phyloP scores from a whole-genome alignment of 2,113 vertebrate species.

The Seriola aureovittata region DNA sequence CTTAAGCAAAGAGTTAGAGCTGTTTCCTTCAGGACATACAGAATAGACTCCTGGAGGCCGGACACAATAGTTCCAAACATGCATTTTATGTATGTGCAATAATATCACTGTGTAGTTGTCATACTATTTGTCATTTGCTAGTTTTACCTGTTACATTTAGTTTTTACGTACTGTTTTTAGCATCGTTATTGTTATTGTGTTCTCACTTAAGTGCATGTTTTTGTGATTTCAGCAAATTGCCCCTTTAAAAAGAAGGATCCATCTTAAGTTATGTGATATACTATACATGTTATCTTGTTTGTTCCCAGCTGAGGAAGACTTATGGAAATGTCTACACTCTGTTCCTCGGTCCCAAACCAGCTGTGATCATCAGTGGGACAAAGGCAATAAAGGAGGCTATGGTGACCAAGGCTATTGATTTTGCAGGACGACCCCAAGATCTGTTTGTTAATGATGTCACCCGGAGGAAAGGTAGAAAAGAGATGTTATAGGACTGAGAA shows the following conservation, averaged over 20 bases:
- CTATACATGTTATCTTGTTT: background rate
- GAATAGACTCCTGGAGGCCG: too few species aligned
- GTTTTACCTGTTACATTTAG: too few species aligned
- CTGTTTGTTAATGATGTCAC: slow-evolving; percentile 56
- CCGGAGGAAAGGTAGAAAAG: slow-evolving; percentile 58
- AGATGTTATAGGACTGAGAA: background rate
- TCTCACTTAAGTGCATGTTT: too few species aligned
- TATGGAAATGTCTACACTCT: slow-evolving; percentile 82
- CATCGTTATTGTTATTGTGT: too few species aligned
- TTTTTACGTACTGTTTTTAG: too few species aligned
- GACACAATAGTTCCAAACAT: too few species aligned
- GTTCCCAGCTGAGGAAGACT: slow-evolving; percentile 68
- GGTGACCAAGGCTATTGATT: slow-evolving; percentile 71
- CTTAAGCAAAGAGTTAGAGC: too few species aligned
- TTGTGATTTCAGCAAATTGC: too few species aligned
- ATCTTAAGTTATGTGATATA: background rate
- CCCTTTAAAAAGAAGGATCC: background rate
- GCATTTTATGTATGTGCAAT: too few species aligned
- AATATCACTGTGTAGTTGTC: too few species aligned
- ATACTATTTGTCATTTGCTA: too few species aligned
- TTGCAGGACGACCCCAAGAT: slow-evolving; percentile 80
- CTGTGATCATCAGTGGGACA: slow-evolving; percentile 69
- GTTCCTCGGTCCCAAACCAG: slow-evolving; percentile 73
- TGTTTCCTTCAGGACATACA: too few species aligned
- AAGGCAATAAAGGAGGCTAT: slow-evolving; percentile 78